A percentile compares a stretch with the other conserved stretches of the same genome.
These are phyloP conservation scores for Meiosimyza platycephala DNA, from an alignment of 2,888 invertebrate genomes.

Conservation along the genomic window DNA sequence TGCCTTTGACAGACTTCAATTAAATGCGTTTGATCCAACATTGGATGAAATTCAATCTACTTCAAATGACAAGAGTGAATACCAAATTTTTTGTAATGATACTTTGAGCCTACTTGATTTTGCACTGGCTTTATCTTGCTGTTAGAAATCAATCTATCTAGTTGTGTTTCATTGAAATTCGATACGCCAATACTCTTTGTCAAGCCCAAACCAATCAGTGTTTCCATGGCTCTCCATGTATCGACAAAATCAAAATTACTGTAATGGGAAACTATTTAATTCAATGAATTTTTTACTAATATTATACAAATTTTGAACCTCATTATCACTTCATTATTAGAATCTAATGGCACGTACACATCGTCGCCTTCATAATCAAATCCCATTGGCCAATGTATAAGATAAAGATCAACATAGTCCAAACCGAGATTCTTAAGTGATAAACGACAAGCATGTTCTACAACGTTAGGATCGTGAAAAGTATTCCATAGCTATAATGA, in stretches of 20 bases:
- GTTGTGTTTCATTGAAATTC: conserved; percentile 80
- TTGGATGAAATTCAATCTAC: conserved; percentile 72
- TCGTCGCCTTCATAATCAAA: conserved; percentile 68
- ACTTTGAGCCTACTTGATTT: conserved; percentile 68
- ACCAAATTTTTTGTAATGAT: neutral
- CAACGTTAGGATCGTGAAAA: conserved; percentile 82
- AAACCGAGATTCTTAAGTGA: conserved; percentile 79
- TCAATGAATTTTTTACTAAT: neutral
- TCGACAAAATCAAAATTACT: conserved; percentile 76
- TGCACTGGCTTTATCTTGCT: conserved; percentile 72
- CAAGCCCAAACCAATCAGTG: conserved; percentile 72
- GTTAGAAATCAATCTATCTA: conserved; percentile 72
- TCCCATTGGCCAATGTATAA: conserved; percentile 66
- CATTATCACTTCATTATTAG: conserved; percentile 69
- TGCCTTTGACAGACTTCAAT: conserved; percentile 75
- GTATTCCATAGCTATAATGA: conserved; percentile 83
- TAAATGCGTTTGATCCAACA: conserved; percentile 75
- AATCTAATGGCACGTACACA: conserved; percentile 73
- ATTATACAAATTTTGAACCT: conserved; percentile 47
- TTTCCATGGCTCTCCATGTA: conserved; percentile 79
- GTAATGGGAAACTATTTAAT: neutral
- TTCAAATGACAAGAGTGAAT: neutral
- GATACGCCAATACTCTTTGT: conserved; percentile 79
- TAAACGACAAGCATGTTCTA: conserved; percentile 75
- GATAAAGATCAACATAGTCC: conserved; percentile 65